These are phyloP conservation scores for Gila orcuttii DNA, from an alignment of 2,113 vertebrate species.

Conservation along the genomic window DNA sequence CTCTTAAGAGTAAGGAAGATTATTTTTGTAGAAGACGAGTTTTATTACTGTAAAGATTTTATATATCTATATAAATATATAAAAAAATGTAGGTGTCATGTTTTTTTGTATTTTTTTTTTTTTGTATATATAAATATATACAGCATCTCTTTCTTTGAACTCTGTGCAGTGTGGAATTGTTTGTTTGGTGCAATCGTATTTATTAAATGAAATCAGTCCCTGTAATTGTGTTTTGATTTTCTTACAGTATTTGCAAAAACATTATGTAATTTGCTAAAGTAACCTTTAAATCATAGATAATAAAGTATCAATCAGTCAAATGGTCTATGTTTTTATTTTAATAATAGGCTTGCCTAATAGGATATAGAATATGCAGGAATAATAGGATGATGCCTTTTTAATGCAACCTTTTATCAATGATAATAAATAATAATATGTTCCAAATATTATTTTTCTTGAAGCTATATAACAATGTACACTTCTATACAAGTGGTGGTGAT, in stretches of 20 bases:
- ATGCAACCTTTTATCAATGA: not conserved
- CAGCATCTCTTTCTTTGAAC: constrained; percentile 56
- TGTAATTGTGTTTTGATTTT: constrained; percentile 73
- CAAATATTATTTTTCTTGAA: too few species aligned
- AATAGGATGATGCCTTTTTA: not conserved
- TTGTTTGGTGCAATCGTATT: constrained; percentile 80
- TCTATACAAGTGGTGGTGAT: too few species aligned
- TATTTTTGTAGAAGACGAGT: constrained; percentile 78
- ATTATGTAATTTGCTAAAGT: constrained; percentile 68
- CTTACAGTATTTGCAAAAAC: constrained; percentile 70
- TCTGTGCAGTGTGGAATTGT: constrained; percentile 76
- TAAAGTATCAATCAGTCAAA: constrained; percentile 47
- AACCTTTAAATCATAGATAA: constrained; percentile 65
- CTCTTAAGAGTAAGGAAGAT: constrained; percentile 68
- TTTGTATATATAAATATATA: not conserved
- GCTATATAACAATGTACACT: too few species aligned
- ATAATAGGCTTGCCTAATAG: not conserved
- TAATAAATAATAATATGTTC: not conserved
- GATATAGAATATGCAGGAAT: too few species aligned
- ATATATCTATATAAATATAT: constrained; percentile 62
- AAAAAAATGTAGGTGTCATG: constrained; percentile 67
- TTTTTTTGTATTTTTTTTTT: constrained; percentile 68
- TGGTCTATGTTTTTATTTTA: constrained; percentile 49
- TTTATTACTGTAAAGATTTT: constrained; percentile 83
- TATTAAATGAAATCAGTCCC: constrained; percentile 78